Base-by-base conservation (phyloP, 2,113 vertebrate species). In the Podocnemis expansa region DNA sequence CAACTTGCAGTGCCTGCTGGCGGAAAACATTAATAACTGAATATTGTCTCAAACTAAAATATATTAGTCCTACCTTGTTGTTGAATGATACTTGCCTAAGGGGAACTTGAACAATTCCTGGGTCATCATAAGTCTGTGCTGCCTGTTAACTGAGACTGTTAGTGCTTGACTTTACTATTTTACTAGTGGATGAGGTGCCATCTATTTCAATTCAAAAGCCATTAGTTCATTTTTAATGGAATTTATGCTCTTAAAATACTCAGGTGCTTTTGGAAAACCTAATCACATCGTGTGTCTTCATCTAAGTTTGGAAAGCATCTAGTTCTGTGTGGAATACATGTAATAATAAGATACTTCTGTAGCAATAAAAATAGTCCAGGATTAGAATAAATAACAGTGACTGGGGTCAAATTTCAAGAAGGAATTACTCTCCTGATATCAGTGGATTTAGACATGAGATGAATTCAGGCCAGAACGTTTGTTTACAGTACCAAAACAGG, bases 21-120 rank as follows among this genome's bases (percentile, higher is more conserved):
- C 27, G 52, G 8, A 87, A 93, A 93, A 29, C 2, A 85, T 83
- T 91, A 96, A 93, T 73, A 89, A 92, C 55, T 87, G 78, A 70
- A 78, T 58, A n/a, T 5, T 8, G 76, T 34, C 51, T 92, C 6
- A 83, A 93, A 93, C 86, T 92, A 91, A 91, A 96, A 81, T 80
- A 89, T 80, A 89, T 83, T 55, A 93, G 51, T 55, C 8, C 4
- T 3, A 80, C 4, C 13, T 87, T 82, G 2, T 5, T 93, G 4
- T 4, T 86, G 51, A 91, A 60, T 79, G 41, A 88, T 83, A 63
- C 38, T 90, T 81, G 56, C 60, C 60, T 75, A 80, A 17, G 41
- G 56, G 81, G 41, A 89, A 9, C 34, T 92, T 95, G 31, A 82
- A 25, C 31, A 55, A 14, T 92, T 25, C 88, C 51, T 13, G 92